Evolutionary conservation across 2,888 invertebrate species (phyloP).

Genomic region (Luperina nickerlii): DNA sequence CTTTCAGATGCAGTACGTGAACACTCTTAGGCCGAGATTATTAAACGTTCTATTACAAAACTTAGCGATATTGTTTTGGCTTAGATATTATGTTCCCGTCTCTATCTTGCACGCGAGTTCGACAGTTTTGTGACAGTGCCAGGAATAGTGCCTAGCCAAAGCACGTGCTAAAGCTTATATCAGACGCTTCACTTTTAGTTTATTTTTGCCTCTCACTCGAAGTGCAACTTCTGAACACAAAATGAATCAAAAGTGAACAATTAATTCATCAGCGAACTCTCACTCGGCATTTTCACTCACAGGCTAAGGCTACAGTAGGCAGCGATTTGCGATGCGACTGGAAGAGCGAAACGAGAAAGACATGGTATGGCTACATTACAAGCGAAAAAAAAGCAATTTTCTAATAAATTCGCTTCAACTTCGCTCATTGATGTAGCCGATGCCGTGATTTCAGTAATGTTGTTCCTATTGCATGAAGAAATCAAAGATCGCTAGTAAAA

Average conservation of each 20-base stretch:
- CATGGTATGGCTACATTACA: no score
- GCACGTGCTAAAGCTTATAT: background rate
- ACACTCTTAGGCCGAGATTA: background rate
- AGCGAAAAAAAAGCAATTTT: no score
- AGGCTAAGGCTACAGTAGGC: no score
- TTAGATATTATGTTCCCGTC: background rate
- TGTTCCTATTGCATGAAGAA: no score
- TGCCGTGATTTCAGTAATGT: no score
- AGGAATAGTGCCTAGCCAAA: background rate
- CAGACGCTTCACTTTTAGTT: background rate
- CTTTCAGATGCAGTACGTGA: background rate
- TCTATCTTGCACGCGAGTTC: background rate
- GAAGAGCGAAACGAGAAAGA: no score
- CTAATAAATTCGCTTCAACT: no score
- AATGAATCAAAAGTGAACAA: background rate
- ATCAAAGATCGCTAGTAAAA: no score
- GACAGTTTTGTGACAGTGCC: background rate
- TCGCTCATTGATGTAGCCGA: no score
- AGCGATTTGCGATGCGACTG: no score
- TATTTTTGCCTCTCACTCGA: background rate
- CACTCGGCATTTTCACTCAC: no score
- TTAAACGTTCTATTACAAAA: no score
- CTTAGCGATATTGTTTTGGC: background rate
- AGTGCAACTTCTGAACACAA: background rate
- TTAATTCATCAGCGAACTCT: background rate